These are phyloP conservation scores for Dryobates pubescens DNA, from an alignment of 2,797 vertebrate genomes.

Conservation along the genomic window DNA sequence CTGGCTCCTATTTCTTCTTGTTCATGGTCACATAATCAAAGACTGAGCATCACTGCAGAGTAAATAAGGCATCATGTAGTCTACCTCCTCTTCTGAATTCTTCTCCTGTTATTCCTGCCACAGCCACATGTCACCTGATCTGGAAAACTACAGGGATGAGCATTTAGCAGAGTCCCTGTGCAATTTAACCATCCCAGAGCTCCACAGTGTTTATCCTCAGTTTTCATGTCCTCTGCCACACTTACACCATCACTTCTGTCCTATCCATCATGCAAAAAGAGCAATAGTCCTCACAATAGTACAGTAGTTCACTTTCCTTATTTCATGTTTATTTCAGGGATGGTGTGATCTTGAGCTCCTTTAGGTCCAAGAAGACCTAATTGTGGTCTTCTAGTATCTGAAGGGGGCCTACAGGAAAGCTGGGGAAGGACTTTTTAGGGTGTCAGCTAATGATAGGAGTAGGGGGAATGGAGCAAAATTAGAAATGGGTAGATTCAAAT, in stretches of 20 bases:
- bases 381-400: too few species aligned
- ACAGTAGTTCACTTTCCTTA: background rate
- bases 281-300: background rate
- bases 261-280: background rate
- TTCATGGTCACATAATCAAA: background rate
- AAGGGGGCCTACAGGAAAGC: too few species aligned
- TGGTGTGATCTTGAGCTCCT: background rate
- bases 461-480: too few species aligned
- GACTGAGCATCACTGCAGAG: background rate
- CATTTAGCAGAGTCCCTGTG: accelerated
- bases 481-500: too few species aligned
- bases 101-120: background rate
- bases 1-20: background rate
- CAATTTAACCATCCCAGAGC: background rate
- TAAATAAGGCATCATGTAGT: background rate
- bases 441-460: too few species aligned
- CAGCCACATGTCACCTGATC: background rate
- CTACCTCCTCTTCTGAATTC: background rate
- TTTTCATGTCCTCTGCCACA: background rate
- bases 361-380: too few species aligned
- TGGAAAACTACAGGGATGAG: background rate
- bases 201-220: accelerated
- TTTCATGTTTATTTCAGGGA: background rate
- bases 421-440: too few species aligned
- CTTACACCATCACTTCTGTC: background rate